Percentiles rank a stretch among this genome's conserved stretches.
These are phyloP conservation scores for Lamellibrachia satsuma DNA, from an alignment of 2,888 invertebrate genomes.

Conservation along the genomic window DNA sequence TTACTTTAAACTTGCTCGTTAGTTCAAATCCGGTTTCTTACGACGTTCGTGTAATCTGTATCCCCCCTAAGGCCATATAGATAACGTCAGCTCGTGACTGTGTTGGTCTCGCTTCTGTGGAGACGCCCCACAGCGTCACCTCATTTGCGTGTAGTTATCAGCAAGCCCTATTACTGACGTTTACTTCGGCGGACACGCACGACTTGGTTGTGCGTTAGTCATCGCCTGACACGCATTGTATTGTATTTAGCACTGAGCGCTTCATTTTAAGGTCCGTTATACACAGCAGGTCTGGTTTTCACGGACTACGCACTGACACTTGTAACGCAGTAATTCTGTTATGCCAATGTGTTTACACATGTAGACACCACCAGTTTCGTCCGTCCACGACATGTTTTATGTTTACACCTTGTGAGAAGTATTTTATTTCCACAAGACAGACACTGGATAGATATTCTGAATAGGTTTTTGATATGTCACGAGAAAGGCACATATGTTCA, in stretches of 20 bases:
- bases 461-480: too few relatives aligned
- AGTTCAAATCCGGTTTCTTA: neutral
- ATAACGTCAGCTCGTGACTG: neutral
- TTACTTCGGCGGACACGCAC: neutral
- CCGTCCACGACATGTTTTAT: too few relatives aligned
- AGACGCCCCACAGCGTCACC: neutral
- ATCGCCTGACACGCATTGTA: neutral
- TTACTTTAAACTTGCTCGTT: neutral
- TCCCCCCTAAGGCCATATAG: neutral
- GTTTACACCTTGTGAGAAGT: too few relatives aligned
- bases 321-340: neutral
- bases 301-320: neutral
- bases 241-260: neutral
- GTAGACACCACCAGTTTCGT: too few relatives aligned
- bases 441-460: too few relatives aligned
- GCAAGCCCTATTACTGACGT: neutral
- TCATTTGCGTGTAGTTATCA: neutral
- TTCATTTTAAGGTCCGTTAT: too few relatives aligned
- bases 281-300: neutral
- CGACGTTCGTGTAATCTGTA: neutral
- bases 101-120: neutral
- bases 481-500: too few relatives aligned
- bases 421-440: too few relatives aligned
- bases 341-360: neutral
- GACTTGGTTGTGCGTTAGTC: neutral